Conservation (phyloP, 2,888 invertebrate genomes). For the Callinectes sapidus region DNA sequence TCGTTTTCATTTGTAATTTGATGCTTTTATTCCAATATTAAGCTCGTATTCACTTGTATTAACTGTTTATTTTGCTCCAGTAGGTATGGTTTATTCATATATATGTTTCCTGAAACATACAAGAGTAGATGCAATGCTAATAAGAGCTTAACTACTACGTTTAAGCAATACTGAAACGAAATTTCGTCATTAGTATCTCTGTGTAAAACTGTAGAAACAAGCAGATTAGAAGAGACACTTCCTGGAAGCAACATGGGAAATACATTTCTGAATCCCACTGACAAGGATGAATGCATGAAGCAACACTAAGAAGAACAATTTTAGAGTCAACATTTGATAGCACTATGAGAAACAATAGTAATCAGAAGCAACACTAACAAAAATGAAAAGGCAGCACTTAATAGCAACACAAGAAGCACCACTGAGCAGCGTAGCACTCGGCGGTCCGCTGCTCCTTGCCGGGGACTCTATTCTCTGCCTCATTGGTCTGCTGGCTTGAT, state of each 20-base stretch:
- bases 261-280: too few species aligned
- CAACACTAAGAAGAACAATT: background rate
- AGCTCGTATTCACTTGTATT: background rate
- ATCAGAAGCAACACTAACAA: background rate
- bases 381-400: background rate
- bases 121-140: background rate
- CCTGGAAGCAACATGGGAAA: background rate
- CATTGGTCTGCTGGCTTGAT: background rate
- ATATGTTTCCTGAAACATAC: background rate
- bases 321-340: too few species aligned
- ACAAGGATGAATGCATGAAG: background rate
- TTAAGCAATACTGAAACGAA: too few species aligned
- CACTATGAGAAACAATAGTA: background rate
- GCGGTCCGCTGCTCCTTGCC: background rate
- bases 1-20: background rate
- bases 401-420: background rate
- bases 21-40: background rate
- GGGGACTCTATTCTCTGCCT: background rate
- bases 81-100: background rate
- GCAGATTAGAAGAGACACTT: background rate
- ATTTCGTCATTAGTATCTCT: too few species aligned
- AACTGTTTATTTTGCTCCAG: background rate
- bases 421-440: background rate
- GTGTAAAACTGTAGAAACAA: too few species aligned
- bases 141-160: background rate